Evolutionary conservation across 2,888 invertebrate species (phyloP).

Genomic region (Synergus gifuensis): DNA sequence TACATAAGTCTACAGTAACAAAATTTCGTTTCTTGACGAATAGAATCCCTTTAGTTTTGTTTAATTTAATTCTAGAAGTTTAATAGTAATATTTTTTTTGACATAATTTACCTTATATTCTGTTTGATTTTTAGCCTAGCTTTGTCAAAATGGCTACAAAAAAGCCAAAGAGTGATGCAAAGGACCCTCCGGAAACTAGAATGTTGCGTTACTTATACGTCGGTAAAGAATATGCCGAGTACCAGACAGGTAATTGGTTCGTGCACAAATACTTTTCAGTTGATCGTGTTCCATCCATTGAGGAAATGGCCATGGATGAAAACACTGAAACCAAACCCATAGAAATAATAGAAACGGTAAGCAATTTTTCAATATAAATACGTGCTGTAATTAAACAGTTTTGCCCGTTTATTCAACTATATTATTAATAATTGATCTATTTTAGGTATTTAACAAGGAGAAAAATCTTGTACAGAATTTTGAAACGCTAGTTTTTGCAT

Average conservation of each 20-base stretch:
- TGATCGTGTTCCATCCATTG: slow-evolving; percentile 77
- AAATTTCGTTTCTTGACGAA: too few relatives aligned
- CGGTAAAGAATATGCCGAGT: slow-evolving; percentile 80
- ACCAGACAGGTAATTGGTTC: slow-evolving; percentile 81
- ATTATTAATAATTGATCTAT: neutral
- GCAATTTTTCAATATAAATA: neutral
- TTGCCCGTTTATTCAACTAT: neutral
- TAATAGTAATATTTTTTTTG: too few relatives aligned
- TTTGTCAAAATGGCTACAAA: slow-evolving; percentile 48
- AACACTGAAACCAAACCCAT: slow-evolving; percentile 64
- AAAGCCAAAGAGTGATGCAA: slow-evolving; percentile 45
- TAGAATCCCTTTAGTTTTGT: neutral
- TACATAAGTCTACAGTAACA: too few relatives aligned
- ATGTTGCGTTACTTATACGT: slow-evolving; percentile 79
- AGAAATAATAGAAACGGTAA: slow-evolving; percentile 69
- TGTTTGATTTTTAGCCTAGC: slow-evolving; percentile 19
- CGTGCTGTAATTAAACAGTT: neutral
- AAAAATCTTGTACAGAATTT: slow-evolving; percentile 79
- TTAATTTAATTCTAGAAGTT: neutral
- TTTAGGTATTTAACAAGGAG: slow-evolving; percentile 59
- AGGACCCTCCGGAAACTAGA: slow-evolving; percentile 70
- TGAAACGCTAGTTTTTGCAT: slow-evolving; percentile 82
- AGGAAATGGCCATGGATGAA: slow-evolving; percentile 65
- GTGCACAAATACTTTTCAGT: slow-evolving; percentile 79
- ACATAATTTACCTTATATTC: neutral